phyloP scores from a whole-genome alignment of 2,113 vertebrate species.

The Aleadryas rufinucha region DNA sequence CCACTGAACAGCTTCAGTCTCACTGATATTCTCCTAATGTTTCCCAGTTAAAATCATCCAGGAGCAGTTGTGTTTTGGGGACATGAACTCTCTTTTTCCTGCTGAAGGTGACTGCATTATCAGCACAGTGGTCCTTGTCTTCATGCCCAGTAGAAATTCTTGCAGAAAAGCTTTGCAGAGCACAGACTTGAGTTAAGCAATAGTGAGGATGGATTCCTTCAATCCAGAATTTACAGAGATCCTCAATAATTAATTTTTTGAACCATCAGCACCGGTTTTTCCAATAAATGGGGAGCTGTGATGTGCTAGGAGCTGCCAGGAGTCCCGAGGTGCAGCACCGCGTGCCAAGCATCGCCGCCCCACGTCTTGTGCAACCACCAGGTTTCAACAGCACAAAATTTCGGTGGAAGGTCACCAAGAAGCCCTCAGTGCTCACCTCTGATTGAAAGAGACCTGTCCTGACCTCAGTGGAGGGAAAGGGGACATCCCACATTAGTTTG shows the following conservation, averaged over 20 bases:
- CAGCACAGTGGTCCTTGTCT: fast-evolving
- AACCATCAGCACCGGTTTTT: not conserved
- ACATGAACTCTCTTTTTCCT: not conserved
- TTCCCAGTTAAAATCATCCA: not conserved
- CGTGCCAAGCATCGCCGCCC: fast-evolving
- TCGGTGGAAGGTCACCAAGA: not conserved
- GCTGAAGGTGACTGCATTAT: not conserved
- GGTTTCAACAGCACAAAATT: not conserved
- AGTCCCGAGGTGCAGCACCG: fast-evolving
- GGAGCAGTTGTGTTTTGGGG: not conserved
- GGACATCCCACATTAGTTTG: fast-evolving
- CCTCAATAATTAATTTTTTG: not conserved
- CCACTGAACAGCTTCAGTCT: not conserved
- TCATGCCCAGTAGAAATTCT: not conserved
- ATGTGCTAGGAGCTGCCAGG: not conserved
- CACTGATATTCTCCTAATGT: not conserved
- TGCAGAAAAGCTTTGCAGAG: not conserved
- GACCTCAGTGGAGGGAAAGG: not conserved
- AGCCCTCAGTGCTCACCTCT: not conserved
- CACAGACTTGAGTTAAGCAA: fast-evolving
- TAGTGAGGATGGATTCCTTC: not conserved
- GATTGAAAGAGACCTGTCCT: not conserved
- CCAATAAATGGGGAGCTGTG: not conserved
- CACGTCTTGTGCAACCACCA: not conserved
- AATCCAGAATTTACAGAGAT: not conserved